These are phyloP conservation scores for Drosophila serrata DNA, from an alignment of 1,140 invertebrate genomes.

Conservation along the genomic window DNA sequence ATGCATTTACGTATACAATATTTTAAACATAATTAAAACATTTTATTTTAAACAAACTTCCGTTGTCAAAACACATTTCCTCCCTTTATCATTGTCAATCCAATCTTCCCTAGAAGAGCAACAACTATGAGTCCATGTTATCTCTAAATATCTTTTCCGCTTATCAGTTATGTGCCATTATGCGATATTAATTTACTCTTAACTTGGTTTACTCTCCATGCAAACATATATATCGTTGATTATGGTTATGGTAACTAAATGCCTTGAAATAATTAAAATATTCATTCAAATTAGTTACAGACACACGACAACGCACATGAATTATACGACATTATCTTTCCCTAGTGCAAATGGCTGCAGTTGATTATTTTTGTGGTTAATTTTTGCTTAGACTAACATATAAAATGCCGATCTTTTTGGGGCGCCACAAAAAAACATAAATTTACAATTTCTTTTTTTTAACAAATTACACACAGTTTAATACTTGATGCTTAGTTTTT, in stretches of 20 bases:
- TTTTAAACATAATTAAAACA: neutral
- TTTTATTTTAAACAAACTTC: neutral
- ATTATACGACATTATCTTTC: constrained; percentile 29
- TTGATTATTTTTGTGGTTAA: constrained; percentile 24
- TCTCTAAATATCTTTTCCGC: constrained; percentile 42
- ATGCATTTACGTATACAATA: constrained; percentile 5
- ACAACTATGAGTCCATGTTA: constrained; percentile 35
- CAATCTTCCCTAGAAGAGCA: constrained; percentile 28
- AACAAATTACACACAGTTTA: constrained; percentile 50
- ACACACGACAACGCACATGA: constrained; percentile 30
- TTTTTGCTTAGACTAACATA: constrained; percentile 50
- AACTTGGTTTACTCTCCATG: constrained; percentile 36
- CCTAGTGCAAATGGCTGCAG: constrained; percentile 34
- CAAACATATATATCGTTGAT: constrained; percentile 61
- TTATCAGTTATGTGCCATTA: constrained; percentile 53
- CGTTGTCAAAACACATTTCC: constrained; percentile 6
- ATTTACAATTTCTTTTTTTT: constrained; percentile 37
- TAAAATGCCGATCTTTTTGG: constrained; percentile 38
- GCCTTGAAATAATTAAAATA: constrained; percentile 47
- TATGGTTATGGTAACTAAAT: constrained; percentile 61
- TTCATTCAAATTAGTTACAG: constrained; percentile 49
- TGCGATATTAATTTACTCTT: constrained; percentile 22
- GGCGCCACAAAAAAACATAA: constrained; percentile 34
- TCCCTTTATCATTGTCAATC: constrained; percentile 4
- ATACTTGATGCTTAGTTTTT: constrained; percentile 54